These are phyloP conservation scores for Leptinotarsa juncta DNA, from an alignment of 2,888 invertebrate species.

Conservation along the genomic window DNA sequence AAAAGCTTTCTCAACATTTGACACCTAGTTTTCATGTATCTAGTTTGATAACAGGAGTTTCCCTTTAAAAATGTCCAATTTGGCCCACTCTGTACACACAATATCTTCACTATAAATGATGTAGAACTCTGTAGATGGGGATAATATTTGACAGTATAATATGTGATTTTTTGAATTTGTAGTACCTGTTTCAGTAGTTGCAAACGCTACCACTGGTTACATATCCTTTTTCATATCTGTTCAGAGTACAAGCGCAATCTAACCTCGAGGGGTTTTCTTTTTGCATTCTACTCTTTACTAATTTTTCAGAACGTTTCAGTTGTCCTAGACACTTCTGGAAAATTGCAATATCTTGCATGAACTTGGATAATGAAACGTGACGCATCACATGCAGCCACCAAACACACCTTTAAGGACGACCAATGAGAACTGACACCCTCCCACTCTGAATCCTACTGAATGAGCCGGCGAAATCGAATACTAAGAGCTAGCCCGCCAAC, in stretches of 20 bases:
- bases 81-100: too few species aligned
- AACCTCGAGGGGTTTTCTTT: conserved; percentile 6
- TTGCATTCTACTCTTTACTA: not conserved
- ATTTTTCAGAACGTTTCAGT: not conserved
- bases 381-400: conserved; percentile 26
- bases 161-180: too few species aligned
- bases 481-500: conserved; percentile 3
- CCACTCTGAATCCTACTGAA: conserved; percentile 10
- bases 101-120: too few species aligned
- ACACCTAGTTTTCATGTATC: too few species aligned
- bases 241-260: not conserved
- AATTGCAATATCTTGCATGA: conserved; percentile 17
- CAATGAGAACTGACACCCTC: conserved; percentile 5
- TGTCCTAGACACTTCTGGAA: conserved; percentile 7
- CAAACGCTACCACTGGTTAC: not conserved
- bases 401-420: conserved; percentile 23
- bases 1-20: too few species aligned
- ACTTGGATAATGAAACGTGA: conserved; percentile 21
- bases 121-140: too few species aligned
- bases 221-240: conserved; percentile 1
- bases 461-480: conserved; percentile 27
- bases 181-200: too few species aligned
- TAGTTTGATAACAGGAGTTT: too few species aligned
- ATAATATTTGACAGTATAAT: too few species aligned
- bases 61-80: too few species aligned